These are phyloP conservation scores for Caenorhabditis remanei DNA, from an alignment of 1,140 invertebrate genomes.

Conservation along the genomic window DNA sequence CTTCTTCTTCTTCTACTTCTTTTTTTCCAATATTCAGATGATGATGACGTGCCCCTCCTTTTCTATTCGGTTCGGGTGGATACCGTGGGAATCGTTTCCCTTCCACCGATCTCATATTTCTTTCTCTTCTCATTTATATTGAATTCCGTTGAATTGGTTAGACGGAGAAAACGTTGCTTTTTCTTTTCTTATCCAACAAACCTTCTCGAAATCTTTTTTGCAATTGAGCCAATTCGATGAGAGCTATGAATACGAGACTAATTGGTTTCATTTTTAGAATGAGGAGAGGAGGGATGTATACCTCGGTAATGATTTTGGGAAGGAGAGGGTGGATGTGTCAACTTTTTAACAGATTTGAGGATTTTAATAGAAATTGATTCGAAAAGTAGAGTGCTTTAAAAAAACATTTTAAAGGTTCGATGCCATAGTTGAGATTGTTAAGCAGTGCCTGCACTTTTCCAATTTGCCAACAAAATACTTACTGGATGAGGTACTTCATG, in stretches of 20 bases:
- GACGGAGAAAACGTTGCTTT: neutral
- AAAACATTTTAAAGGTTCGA: no score
- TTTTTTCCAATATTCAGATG: neutral
- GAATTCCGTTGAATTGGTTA: conserved; percentile 27
- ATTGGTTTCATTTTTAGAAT: conserved; percentile 3
- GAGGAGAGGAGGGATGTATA: neutral
- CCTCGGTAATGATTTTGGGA: no score
- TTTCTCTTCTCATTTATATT: conserved; percentile 9
- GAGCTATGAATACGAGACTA: conserved; percentile 23
- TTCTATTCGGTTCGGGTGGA: neutral
- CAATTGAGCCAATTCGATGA: conserved; percentile 19
- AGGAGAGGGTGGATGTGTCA: no score
- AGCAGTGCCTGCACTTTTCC: no score
- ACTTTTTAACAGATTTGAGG: no score
- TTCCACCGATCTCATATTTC: conserved; percentile 40
- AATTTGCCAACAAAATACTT: no score
- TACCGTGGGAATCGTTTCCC: conserved; percentile 17
- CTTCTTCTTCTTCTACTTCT: no score
- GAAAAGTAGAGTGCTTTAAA: no score
- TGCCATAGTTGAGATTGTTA: no score
- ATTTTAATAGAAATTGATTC: no score
- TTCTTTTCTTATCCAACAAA: neutral
- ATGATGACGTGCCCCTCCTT: neutral
- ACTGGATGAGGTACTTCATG: no score
- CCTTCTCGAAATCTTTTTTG: neutral